Conservation (phyloP, 2,888 invertebrate species). For the Dryadula phaetusa region DNA sequence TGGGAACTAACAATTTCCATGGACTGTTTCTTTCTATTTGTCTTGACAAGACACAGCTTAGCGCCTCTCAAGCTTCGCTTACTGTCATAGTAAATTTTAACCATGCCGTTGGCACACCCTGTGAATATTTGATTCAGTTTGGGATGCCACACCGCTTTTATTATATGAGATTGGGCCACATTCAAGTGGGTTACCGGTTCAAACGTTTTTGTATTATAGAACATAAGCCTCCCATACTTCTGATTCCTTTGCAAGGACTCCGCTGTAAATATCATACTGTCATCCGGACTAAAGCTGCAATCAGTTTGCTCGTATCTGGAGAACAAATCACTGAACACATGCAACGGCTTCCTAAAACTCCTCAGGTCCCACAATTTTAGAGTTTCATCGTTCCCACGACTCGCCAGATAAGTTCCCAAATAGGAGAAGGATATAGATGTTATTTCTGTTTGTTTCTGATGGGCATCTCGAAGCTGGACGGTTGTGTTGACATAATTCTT, state of each 20-base stretch:
- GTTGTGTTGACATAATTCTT: conserved; percentile 95
- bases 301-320: conserved; percentile 94
- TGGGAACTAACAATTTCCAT: conserved; percentile 95
- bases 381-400: conserved; percentile 95
- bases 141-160: conserved; percentile 97
- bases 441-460: conserved; percentile 91
- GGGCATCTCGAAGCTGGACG: conserved; percentile 90
- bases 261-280: conserved; percentile 94
- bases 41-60: conserved; percentile 93
- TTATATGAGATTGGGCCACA: conserved; percentile 92
- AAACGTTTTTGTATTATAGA: conserved; percentile 92
- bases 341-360: conserved; percentile 90
- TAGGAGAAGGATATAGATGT: conserved; percentile 95
- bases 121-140: conserved; percentile 98
- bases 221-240: conserved; percentile 88
- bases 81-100: conserved; percentile 96
- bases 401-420: conserved; percentile 90
- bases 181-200: conserved; percentile 89
- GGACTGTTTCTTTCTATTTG: conserved; percentile 90
- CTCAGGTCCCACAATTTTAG: conserved; percentile 97
- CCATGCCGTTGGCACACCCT: conserved; percentile 94
- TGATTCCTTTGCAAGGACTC: conserved; percentile 89
- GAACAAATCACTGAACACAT: conserved; percentile 88
- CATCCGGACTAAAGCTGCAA: conserved; percentile 96
- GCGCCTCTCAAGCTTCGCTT: conserved; percentile 95